These are phyloP conservation scores for Drosophila antonietae DNA, from an alignment of 2,888 invertebrate species.

Conservation along the genomic window DNA sequence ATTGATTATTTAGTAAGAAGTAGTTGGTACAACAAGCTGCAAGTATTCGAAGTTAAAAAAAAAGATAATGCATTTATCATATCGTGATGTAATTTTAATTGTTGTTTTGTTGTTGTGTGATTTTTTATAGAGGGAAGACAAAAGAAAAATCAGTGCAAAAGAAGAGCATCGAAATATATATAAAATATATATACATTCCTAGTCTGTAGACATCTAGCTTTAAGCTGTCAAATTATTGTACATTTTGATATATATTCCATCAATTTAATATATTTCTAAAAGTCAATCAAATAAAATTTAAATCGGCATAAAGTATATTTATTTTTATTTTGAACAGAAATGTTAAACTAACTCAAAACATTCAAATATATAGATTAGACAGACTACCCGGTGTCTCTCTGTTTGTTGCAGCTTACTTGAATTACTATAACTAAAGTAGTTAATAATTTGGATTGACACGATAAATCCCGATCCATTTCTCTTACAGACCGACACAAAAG, in stretches of 20 bases:
- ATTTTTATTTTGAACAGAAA: neutral
- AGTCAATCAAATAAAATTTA: neutral
- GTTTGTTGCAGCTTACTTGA: slow-evolving; percentile 2
- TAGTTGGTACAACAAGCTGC: slow-evolving; percentile 79
- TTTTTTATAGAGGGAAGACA: slow-evolving; percentile 25
- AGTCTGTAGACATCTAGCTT: neutral
- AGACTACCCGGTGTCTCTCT: neutral
- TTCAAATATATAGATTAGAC: neutral
- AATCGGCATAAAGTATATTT: neutral
- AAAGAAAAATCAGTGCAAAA: slow-evolving; percentile 23
- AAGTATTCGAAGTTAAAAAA: slow-evolving; percentile 69
- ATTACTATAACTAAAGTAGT: slow-evolving; percentile 21
- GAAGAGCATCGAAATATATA: slow-evolving; percentile 25
- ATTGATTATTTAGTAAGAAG: slow-evolving; percentile 73
- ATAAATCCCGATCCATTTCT: slow-evolving; percentile 9
- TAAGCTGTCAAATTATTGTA: neutral
- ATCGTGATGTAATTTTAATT: neutral
- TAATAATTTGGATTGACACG: slow-evolving; percentile 1
- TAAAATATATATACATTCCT: slow-evolving; percentile 1
- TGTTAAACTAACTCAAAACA: neutral
- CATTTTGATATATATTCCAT: neutral
- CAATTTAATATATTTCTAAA: neutral
- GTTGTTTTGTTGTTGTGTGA: slow-evolving; percentile 23
- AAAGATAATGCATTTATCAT: slow-evolving; percentile 68
- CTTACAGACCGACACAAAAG: slow-evolving; percentile 51